These are phyloP conservation scores for Melanotaenia maccullochi DNA, from an alignment of 2,797 vertebrate genomes.

Conservation along the genomic window DNA sequence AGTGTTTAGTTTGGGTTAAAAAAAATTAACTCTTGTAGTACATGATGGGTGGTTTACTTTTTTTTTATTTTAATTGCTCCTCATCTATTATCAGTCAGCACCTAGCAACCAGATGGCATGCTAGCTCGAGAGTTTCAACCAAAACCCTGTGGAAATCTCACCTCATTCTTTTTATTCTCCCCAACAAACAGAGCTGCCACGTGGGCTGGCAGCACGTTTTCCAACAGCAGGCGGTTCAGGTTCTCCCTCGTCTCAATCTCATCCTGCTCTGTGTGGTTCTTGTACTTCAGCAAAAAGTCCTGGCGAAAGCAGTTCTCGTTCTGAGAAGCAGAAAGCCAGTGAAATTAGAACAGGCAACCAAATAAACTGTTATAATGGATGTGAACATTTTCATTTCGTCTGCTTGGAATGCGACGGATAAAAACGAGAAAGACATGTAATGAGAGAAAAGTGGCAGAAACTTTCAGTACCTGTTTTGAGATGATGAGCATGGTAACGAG, in stretches of 20 bases:
- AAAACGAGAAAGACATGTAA: neutral
- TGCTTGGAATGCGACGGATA: neutral
- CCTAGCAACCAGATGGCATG: neutral
- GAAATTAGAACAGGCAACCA: neutral
- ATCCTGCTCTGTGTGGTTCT: conserved; percentile 95
- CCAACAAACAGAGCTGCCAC: conserved; percentile 95
- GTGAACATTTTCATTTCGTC: neutral
- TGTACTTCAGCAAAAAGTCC: conserved; percentile 95
- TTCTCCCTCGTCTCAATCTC: conserved; percentile 98
- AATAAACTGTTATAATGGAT: neutral
- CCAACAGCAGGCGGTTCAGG: conserved; percentile 94
- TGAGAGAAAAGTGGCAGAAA: neutral
- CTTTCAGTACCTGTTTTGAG: conserved; percentile 87
- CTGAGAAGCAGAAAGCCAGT: conserved; percentile 65
- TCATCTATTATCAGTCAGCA: neutral
- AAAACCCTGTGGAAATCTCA: conserved; percentile 55
- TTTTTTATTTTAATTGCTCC: neutral
- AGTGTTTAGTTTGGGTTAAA: neutral
- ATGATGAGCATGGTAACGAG: conserved; percentile 91
- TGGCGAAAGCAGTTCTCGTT: conserved; percentile 94
- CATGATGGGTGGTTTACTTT: neutral
- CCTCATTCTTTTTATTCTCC: conserved; percentile 96
- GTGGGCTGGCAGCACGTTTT: conserved; percentile 96
- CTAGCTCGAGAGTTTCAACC: conserved; percentile 1
- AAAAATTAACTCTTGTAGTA: neutral